Evolutionary conservation across 64 coral and sea anemone genomes (phyloP).

Genomic region (Pocillopora verrucosa): DNA sequence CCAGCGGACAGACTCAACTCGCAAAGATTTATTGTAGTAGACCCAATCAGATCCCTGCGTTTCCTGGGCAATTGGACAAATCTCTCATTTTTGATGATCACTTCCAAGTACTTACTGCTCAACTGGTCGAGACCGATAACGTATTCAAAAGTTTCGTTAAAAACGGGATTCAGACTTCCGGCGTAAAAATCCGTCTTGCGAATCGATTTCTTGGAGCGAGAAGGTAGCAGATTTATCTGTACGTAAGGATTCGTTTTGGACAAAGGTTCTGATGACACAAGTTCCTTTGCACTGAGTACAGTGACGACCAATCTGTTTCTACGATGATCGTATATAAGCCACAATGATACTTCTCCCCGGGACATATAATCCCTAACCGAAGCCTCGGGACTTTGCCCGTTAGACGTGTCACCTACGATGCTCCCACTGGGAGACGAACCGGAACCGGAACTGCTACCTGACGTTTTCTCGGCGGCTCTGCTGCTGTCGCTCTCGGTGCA

Average conservation of each 20-base stretch:
- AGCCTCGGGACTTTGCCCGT: background rate
- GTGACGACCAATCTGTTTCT: conserved; percentile 68
- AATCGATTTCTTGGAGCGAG: conserved; percentile 64
- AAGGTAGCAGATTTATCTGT: conserved; percentile 74
- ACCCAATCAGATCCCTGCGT: conserved; percentile 66
- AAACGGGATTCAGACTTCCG: conserved; percentile 69
- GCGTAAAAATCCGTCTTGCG: conserved; percentile 62
- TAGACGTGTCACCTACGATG: conserved; percentile 16
- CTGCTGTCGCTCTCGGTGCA: background rate
- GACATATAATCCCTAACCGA: conserved; percentile 15
- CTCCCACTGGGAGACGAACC: conserved; percentile 16
- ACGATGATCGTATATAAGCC: conserved; percentile 73
- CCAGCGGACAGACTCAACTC: conserved; percentile 75
- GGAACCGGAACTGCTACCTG: background rate
- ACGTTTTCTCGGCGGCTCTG: background rate
- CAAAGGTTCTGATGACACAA: conserved; percentile 44
- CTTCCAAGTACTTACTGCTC: conserved; percentile 52
- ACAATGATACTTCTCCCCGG: conserved; percentile 72
- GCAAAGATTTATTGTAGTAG: conserved; percentile 59
- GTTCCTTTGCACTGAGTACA: conserved; percentile 46
- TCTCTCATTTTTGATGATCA: conserved; percentile 74
- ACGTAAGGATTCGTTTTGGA: conserved; percentile 82
- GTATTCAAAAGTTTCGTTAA: conserved; percentile 88
- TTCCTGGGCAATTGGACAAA: conserved; percentile 44
- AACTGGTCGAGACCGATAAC: conserved; percentile 74